Evolutionary conservation across 2,888 invertebrate genomes (phyloP).

Genomic region (Eutolmus rufibarbis): DNA sequence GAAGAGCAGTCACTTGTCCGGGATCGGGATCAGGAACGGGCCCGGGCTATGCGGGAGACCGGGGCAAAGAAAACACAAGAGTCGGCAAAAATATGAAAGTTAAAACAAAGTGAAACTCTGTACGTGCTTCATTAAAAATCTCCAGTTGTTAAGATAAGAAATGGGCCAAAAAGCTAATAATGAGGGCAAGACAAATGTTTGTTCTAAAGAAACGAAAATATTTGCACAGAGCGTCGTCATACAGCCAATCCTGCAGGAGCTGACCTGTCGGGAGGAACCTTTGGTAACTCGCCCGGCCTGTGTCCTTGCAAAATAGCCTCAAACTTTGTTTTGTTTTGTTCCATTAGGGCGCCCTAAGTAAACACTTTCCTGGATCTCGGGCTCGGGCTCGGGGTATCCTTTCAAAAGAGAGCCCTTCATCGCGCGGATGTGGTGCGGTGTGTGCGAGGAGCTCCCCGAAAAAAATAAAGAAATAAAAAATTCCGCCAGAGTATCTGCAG

Average conservation of each 20-base stretch:
- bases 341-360: constrained; percentile 33
- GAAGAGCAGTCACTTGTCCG: constrained; percentile 11
- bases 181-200: constrained; percentile 40
- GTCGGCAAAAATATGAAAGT: constrained; percentile 33
- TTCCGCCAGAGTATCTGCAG: neutral
- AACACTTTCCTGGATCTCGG: constrained; percentile 17
- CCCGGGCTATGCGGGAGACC: neutral
- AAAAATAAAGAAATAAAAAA: constrained; percentile 36
- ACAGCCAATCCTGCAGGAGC: constrained; percentile 2
- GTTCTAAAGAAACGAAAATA: constrained; percentile 37
- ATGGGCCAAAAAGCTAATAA: constrained; percentile 41
- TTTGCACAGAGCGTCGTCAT: constrained; percentile 33
- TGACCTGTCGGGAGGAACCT: constrained; percentile 16
- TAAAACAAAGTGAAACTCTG: constrained; percentile 32
- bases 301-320: constrained; percentile 41
- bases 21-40: neutral
- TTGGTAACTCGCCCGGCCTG: constrained; percentile 6
- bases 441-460: neutral
- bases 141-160: constrained; percentile 40
- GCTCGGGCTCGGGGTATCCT: neutral
- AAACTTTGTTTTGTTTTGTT: constrained; percentile 40
- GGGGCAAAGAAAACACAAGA: neutral
- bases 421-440: neutral
- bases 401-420: neutral
- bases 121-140: constrained; percentile 41